Conservation (phyloP, 2,797 vertebrate species). For the Coilia nasus region DNA sequence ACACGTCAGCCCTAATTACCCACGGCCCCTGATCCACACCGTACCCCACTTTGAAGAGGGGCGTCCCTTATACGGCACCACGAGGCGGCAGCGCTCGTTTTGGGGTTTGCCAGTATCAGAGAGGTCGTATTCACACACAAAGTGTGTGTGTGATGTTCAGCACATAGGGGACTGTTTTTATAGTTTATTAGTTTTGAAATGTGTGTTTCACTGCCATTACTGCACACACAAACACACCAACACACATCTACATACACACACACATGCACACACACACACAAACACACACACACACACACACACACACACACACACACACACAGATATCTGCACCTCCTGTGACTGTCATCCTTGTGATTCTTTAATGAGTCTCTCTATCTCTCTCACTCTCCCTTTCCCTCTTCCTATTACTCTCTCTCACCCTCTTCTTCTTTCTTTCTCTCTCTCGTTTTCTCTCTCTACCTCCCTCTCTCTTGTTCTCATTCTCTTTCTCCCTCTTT, state of each 20-base stretch:
- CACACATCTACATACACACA: too few species aligned
- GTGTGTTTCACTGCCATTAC: not conserved
- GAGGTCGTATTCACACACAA: not conserved
- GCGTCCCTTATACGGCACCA: too few species aligned
- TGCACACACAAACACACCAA: too few species aligned
- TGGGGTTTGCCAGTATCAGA: not conserved
- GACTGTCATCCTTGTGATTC: not conserved
- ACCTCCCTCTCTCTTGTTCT: not conserved
- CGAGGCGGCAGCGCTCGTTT: too few species aligned
- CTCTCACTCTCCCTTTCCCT: not conserved
- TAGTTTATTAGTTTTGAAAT: not conserved
- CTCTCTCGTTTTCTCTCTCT: not conserved
- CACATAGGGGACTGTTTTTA: too few species aligned
- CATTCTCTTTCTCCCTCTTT: not conserved
- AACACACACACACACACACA: too few species aligned
- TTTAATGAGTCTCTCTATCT: not conserved
- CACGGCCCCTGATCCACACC: not conserved
- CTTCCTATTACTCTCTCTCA: not conserved
- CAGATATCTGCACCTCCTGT: not conserved
- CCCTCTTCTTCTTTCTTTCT: not conserved
- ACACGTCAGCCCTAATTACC: conserved; percentile 11
- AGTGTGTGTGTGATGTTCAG: not conserved
- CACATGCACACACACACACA: too few species aligned
- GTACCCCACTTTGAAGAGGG: not conserved
- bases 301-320: too few species aligned